Evolutionary conservation across 2,797 vertebrate genomes (phyloP), one percentile per base, ranked within the genome.

Genomic region (Tinamus major): DNA sequence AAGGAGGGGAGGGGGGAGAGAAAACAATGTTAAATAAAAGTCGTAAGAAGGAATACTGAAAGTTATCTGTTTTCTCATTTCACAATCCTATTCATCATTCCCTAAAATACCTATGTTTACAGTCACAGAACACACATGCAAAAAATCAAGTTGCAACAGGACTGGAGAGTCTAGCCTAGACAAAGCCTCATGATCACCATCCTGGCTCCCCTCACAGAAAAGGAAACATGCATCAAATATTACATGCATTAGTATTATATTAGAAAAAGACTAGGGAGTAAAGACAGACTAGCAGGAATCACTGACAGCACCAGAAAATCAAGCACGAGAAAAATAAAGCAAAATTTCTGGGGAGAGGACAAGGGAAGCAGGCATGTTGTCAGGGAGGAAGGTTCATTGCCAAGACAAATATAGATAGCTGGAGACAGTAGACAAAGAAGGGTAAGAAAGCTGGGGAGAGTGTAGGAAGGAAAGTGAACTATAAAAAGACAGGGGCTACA

Each of bases 111-210:
- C 51, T 55, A 61, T 63, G 59, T 70, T 89, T 65, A 56, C 44
- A 90, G 64, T 77, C 68, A 84, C 1, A 76, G 53, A 88, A 81
- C 37, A 84, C 61, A 53, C 0, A 0, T 14, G 56, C 64, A 64
- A 61, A 84, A 91, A 88, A 93, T 46, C 96, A 91, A 77, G 95
- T 95, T 86, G 42, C 82, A 91, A 95, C 92, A 91, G 16, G 85
- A 88, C 39, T 56, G 33, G 39, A 23, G 74, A 62, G 23, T 78
- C 85, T 59, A 81, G 89, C 46, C 92, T 91, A 84, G 85, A 72
- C 93, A 93, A 86, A 87, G 15, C 51, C 35, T 65, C 53, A 23
- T 0, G 0, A 18, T 27, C n/a, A 87, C 67, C 67, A 46, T 41
- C 67, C 61, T 89, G 77, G 19, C 71, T 90, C 56, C 23, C 31